Base-by-base conservation (phyloP, 1,140 invertebrate genomes). In the Pseudomyrmex flavicornis region DNA sequence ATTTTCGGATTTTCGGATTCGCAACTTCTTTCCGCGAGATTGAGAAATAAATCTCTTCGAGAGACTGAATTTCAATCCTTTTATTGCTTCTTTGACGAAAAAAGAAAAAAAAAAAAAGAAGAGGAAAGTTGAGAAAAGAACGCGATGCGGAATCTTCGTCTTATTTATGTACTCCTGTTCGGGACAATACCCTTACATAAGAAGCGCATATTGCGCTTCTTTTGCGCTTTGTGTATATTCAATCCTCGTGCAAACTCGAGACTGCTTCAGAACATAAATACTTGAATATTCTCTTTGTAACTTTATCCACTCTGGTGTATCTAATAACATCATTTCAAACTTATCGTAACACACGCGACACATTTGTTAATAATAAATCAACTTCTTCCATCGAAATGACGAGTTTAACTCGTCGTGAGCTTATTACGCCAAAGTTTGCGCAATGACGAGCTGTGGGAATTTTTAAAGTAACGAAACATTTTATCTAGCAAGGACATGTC, bases 131-230 rank as follows among this genome's bases (percentile, higher is more conserved):
- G 62, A 74, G 56, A 75, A 22, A 63, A 50, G 58, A 50, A 20
- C 9, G 17, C 20, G 17, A 20, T 17, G 9, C 10, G 3, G 44
- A 50, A 61, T 15, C 20, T n/a, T 48, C 58, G 20, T 62, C 46
- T 74, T 75, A 75, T 75, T 75, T 75, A 63, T 26, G 22, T 63
- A 75, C 20, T 10, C 9, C 26, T 75, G 62, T 75, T 63, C 15
- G 44, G 73, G 15, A 48, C 44, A 17, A 75, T 46, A 63, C 63
- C 54, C 10, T 2, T 1, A 5, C 2, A 35, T 35, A 26, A 26
- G 22, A 26, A 26, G 22, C 22, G 15, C 22, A 44, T 26, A 35
- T 63, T 75, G 56, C 20, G 10, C 5, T 35, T 10, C 44, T 63
- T 62, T 73, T 17, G 22, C 48, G 10, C 15, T 13, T 46, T 46